Evolutionary conservation across 2,113 vertebrate species (phyloP).

Genomic region (Gila orcuttii): DNA sequence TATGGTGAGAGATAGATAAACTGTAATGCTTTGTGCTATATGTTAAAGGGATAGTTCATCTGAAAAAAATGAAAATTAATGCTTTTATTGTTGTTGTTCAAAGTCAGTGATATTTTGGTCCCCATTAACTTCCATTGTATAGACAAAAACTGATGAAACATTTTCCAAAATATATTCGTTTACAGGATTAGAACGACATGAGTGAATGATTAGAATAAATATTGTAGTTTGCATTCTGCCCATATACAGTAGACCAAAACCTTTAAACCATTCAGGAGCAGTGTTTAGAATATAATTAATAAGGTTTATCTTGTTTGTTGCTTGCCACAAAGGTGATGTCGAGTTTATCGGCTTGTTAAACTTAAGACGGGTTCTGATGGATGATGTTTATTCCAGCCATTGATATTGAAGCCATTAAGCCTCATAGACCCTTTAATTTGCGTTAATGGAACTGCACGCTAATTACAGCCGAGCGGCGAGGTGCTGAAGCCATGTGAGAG

Average conservation of each 20-base stretch:
- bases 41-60: not conserved
- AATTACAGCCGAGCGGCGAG: conserved; percentile 11
- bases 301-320: not conserved
- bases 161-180: not conserved
- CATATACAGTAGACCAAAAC: not conserved
- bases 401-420: conserved; percentile 34
- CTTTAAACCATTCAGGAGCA: not conserved
- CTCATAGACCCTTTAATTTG: conserved; percentile 23
- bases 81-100: no score
- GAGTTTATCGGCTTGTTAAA: conserved; percentile 2
- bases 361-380: not conserved
- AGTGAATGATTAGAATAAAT: not conserved
- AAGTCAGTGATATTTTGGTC: not conserved
- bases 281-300: no score
- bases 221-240: not conserved
- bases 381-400: conserved; percentile 35
- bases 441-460: not conserved
- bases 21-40: not conserved
- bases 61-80: not conserved
- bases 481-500: conserved; percentile 21
- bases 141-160: not conserved
- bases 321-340: not conserved
- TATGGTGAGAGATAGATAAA: not conserved
- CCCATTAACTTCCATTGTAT: not conserved
- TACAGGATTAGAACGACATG: not conserved